A percentile compares a stretch with the other conserved stretches of the same genome.
Evolutionary conservation across 1,140 invertebrate species (phyloP).

Genomic region (Hesperophylax magnus): DNA sequence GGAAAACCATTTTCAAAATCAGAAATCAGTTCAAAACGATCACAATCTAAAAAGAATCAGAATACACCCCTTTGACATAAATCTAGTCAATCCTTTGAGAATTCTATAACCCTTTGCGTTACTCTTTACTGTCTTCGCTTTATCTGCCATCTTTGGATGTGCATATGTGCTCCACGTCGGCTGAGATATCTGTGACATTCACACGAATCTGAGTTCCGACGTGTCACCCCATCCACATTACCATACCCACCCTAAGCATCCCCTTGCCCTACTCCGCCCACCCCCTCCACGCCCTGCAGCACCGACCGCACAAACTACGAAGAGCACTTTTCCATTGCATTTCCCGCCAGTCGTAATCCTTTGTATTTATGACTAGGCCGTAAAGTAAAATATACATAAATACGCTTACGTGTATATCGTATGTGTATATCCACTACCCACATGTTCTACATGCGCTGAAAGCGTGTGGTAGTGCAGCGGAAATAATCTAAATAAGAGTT

Average conservation of each 20-base stretch:
- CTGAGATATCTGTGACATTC: slow-evolving; percentile 23
- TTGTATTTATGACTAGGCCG: slow-evolving; percentile 56
- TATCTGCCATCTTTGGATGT: slow-evolving; percentile 20
- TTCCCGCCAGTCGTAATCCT: slow-evolving; percentile 52
- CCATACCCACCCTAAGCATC: neutral
- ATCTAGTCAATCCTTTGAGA: neutral
- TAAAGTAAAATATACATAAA: slow-evolving; percentile 55
- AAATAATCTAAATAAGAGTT: slow-evolving; percentile 14
- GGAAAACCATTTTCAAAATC: no score
- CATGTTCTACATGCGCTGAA: no score
- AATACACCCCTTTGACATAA: no score
- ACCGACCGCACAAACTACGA: slow-evolving; percentile 10
- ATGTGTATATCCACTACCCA: neutral
- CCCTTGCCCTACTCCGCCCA: no score
- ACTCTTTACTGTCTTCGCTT: slow-evolving; percentile 4
- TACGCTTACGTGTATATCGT: slow-evolving; percentile 27
- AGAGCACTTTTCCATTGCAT: slow-evolving; percentile 52
- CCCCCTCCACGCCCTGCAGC: slow-evolving; percentile 8
- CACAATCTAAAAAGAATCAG: no score
- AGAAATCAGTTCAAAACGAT: no score
- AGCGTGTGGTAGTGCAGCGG: neutral
- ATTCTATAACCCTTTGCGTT: neutral
- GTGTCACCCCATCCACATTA: slow-evolving; percentile 18
- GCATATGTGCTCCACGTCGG: slow-evolving; percentile 13
- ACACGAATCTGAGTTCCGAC: slow-evolving; percentile 12